Evolutionary conservation across 2,797 vertebrate species (phyloP), one percentile per base, ranked within the genome.

Genomic region (Clarias laeviceps): DNA sequence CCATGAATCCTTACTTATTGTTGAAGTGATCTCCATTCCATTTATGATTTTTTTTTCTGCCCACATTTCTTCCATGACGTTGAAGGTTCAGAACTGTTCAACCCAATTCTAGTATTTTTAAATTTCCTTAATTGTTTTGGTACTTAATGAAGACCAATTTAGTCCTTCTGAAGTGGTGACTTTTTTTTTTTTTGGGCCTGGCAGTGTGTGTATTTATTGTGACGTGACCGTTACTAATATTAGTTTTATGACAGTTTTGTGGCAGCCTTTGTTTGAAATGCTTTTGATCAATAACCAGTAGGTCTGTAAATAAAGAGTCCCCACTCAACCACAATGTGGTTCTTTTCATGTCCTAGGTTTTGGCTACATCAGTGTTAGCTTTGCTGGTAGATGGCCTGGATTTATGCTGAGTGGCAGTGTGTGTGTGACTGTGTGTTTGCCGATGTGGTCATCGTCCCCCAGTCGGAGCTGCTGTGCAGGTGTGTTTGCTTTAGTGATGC

Each of bases 401-500:
- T 45, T 72, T 5, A 50, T 50, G 40, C 70, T n/a, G 70, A 17
- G 40, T 73, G 50, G 40, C 14, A 6, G 14, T 2, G 18, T 57
- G 54, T 73, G 24, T 57, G 73, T 20, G 11, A 11, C 27, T 32
- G 8, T 57, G 72, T 56, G 54, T 77, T 57, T 77, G 27, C 45
- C 72, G 15, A 56, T 76, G 72, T 12, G n/a, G 50, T 56, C 8
- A 56, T 20, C n/a, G 50, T 18, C 50, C 45, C 20, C 27, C n/a
- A 29, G n/a, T 56, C 15, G 4, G 45, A 56, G 50, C 17, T 76
- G 72, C 29, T 29, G 17, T 56, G 27, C 45, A 76, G 72, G 50
- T 20, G 72, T 76, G 50, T 56, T 76, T 76, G 27, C 50, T 56
- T 76, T 76, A 76, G 72, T 20, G 72, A 11, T 76, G 72, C 45